These are phyloP conservation scores for Blera fallax DNA, from an alignment of 2,888 invertebrate genomes.

Conservation along the genomic window DNA sequence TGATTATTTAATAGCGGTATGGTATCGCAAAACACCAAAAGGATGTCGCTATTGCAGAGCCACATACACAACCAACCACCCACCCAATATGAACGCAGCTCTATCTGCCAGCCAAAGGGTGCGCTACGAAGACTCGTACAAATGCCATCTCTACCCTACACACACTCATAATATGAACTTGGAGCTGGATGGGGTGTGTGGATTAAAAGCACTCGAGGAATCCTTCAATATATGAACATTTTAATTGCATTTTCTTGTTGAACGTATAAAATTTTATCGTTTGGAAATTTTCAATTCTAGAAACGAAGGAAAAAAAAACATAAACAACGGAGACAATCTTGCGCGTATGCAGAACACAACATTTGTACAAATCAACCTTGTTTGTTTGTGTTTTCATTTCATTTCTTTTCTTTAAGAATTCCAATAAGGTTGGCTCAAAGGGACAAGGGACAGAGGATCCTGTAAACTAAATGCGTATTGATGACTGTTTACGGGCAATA, in stretches of 20 bases:
- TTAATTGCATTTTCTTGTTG: conserved; percentile 73
- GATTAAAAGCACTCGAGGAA: conserved; percentile 73
- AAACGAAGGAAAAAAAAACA: conserved; percentile 40
- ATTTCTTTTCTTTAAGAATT: not conserved
- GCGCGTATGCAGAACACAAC: conserved; percentile 34
- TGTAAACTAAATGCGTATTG: too few species aligned
- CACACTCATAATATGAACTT: conserved; percentile 11
- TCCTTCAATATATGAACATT: conserved; percentile 73
- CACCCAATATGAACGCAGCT: conserved; percentile 3
- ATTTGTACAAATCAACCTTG: conserved; percentile 31
- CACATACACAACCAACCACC: conserved; percentile 7
- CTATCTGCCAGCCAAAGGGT: conserved; percentile 45
- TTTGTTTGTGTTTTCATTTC: conserved; percentile 23
- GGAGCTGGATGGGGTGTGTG: conserved; percentile 41
- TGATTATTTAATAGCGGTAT: conserved; percentile 72
- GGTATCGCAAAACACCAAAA: conserved; percentile 69
- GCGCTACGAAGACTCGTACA: conserved; percentile 41
- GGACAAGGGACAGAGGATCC: too few species aligned
- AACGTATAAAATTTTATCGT: conserved; percentile 80
- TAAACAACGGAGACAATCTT: conserved; percentile 47
- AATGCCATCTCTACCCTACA: conserved; percentile 50
- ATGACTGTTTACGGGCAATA: too few species aligned
- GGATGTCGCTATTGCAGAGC: conserved; percentile 57
- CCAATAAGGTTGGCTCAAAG: not conserved
- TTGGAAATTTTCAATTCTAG: conserved; percentile 79